A percentile compares a stretch with the other conserved stretches of the same genome.
These are phyloP conservation scores for Thomomys bottae DNA, from an alignment of 2,113 vertebrate genomes.

Conservation along the genomic window DNA sequence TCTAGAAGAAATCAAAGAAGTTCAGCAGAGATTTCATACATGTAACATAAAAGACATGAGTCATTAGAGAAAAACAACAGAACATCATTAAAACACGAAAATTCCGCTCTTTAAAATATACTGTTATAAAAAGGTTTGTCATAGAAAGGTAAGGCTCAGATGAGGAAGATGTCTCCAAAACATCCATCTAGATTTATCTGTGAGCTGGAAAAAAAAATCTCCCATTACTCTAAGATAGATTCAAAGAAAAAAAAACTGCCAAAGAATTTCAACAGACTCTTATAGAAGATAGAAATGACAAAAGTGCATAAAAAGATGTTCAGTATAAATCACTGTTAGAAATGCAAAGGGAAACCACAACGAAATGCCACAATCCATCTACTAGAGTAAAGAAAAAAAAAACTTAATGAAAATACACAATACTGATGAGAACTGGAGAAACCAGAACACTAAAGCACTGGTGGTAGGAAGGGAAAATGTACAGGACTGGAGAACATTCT, in stretches of 20 bases:
- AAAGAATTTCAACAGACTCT: neutral
- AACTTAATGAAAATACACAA: neutral
- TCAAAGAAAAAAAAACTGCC: neutral
- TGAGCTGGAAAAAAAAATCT: neutral
- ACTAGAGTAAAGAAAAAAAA: neutral
- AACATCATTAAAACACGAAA: conserved; percentile 21
- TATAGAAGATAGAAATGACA: neutral
- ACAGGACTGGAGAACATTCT: neutral
- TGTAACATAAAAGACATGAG: neutral
- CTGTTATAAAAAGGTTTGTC: neutral
- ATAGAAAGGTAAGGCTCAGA: neutral
- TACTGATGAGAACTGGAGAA: neutral
- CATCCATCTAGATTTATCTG: too few relatives aligned
- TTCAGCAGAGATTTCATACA: neutral
- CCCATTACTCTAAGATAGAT: neutral
- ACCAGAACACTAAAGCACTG: neutral
- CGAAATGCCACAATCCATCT: neutral
- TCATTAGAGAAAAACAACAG: neutral
- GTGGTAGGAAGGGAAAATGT: neutral
- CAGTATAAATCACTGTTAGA: neutral
- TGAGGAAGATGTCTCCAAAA: neutral
- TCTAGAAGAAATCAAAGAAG: neutral
- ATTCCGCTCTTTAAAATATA: neutral
- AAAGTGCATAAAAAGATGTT: neutral
- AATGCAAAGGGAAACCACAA: neutral